A percentile compares a stretch with the other conserved stretches of the same genome.
These are phyloP conservation scores for Molothrus ater DNA, from an alignment of 2,797 vertebrate genomes.

Conservation along the genomic window DNA sequence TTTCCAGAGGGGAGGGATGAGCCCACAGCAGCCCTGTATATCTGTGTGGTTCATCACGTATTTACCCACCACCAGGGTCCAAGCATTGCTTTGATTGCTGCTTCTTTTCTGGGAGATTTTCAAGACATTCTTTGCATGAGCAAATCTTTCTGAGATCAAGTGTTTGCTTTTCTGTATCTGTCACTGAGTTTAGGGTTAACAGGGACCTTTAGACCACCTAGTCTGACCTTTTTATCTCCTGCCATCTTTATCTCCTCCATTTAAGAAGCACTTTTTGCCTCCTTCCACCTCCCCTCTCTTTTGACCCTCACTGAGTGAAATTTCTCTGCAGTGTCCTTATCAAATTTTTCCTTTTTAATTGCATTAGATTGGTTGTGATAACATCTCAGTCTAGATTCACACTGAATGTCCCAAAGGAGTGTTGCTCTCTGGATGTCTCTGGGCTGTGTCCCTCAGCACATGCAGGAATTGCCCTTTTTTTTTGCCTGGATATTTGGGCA, in stretches of 20 bases:
- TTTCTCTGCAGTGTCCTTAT: not conserved
- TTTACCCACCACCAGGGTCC: not conserved
- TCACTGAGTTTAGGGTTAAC: slow-evolving; percentile 16
- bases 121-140: slow-evolving; percentile 17
- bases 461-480: not conserved
- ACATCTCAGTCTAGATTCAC: not conserved
- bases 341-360: not conserved
- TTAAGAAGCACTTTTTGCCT: not conserved
- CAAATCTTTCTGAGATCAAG: slow-evolving; percentile 24
- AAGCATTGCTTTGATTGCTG: not conserved
- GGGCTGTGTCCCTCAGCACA: not conserved
- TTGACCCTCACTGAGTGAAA: not conserved
- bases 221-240: slow-evolving; percentile 42
- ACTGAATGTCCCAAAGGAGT: not conserved
- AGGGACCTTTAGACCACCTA: slow-evolving; percentile 41
- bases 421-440: not conserved
- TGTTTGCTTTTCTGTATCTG: slow-evolving; percentile 51
- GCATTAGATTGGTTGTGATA: not conserved
- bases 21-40: rapidly evolving
- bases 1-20: not conserved
- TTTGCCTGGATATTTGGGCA: not conserved
- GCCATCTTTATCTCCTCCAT: slow-evolving; percentile 6
- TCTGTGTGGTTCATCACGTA: not conserved
- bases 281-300: not conserved
- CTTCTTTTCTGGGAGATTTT: not conserved